Conservation (phyloP, 2,797 vertebrate genomes). For the Phrynocephalus forsythii region DNA sequence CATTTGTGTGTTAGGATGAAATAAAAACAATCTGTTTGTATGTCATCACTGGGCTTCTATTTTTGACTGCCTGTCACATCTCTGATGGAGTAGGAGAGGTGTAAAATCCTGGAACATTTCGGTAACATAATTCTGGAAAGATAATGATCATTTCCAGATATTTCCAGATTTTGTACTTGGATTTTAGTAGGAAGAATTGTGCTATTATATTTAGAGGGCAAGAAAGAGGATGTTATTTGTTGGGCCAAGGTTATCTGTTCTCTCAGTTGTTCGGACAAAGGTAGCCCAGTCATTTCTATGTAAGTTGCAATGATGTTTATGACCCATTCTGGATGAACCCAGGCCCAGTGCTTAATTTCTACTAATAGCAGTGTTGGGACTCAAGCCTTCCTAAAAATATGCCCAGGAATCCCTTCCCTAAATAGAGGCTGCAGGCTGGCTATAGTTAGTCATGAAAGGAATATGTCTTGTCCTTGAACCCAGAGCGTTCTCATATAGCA, state of each 20-base stretch:
- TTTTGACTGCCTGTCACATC: no score
- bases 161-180: background rate
- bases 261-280: background rate
- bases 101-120: background rate
- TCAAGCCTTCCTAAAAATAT: background rate
- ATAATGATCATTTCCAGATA: background rate
- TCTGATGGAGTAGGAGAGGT: background rate
- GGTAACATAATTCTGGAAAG: background rate
- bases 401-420: background rate
- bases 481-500: background rate
- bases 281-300: no score
- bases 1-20: background rate
- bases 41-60: background rate
- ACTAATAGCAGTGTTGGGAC: background rate
- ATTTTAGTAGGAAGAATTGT: background rate
- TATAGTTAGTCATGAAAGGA: background rate
- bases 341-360: background rate
- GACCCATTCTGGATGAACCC: background rate
- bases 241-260: background rate
- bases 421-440: no score
- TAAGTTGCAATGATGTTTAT: background rate
- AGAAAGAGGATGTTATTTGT: background rate
- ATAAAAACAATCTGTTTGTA: background rate
- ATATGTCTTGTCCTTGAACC: background rate
- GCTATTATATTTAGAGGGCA: background rate